Evolutionary conservation across 2,113 vertebrate genomes (phyloP).

Genomic region (Puffinus mauretanicus): DNA sequence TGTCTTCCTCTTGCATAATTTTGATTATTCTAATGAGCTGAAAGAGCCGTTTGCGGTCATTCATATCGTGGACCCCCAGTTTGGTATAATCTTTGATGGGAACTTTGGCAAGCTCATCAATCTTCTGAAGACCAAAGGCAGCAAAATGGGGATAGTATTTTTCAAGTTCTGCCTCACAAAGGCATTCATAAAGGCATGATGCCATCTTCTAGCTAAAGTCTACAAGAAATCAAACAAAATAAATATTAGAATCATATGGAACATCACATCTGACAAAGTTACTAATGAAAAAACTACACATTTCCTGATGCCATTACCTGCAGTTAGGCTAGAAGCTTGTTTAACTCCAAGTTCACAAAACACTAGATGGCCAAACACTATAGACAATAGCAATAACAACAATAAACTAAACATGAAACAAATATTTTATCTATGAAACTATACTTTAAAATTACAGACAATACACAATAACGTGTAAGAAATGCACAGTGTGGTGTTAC

Average conservation of each 20-base stretch:
- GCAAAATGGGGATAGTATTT: slow-evolving; percentile 83
- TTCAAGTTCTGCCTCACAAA: slow-evolving; percentile 84
- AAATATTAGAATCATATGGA: background rate
- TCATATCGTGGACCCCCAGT: slow-evolving; percentile 81
- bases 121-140: slow-evolving; percentile 77
- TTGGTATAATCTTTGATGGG: slow-evolving; percentile 82
- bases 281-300: background rate
- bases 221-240: slow-evolving; percentile 6
- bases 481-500: slow-evolving; percentile 26
- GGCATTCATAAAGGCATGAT: slow-evolving; percentile 84
- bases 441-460: background rate
- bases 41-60: slow-evolving; percentile 84
- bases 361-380: background rate
- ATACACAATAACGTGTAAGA: background rate
- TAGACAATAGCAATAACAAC: background rate
- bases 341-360: background rate
- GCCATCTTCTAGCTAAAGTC: slow-evolving; percentile 72
- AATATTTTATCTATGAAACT: background rate
- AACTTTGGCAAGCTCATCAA: slow-evolving; percentile 80
- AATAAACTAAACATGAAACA: background rate
- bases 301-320: background rate
- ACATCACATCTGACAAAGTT: background rate
- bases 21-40: slow-evolving; percentile 85
- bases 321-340: background rate
- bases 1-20: slow-evolving; percentile 73